Percentiles rank a stretch among this genome's conserved stretches.
These are phyloP conservation scores for Onychomys leucogaster DNA, from an alignment of 2,797 vertebrate genomes.

Conservation along the genomic window DNA sequence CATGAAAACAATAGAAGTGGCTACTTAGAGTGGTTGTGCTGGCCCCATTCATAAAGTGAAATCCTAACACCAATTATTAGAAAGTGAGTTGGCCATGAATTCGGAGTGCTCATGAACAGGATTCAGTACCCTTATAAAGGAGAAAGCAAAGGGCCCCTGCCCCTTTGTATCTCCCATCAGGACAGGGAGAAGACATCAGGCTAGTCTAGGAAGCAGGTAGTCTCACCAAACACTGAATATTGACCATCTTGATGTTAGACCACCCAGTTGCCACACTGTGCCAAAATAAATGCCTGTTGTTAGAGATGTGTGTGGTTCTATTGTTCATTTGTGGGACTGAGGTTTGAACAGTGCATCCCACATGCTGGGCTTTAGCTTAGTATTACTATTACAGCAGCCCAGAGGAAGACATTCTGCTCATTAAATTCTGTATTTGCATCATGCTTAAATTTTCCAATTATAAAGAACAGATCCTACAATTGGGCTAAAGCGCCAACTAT, in stretches of 20 bases:
- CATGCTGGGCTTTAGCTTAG: background rate
- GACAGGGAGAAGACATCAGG: background rate
- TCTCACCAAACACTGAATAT: background rate
- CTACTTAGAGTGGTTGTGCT: background rate
- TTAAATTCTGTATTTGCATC: constrained; percentile 44
- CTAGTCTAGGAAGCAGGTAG: background rate
- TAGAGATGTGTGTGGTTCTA: background rate
- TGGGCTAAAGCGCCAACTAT: constrained; percentile 50
- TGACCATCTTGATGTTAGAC: background rate
- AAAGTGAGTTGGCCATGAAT: background rate
- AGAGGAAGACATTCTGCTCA: background rate
- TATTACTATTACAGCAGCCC: background rate
- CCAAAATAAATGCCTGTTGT: background rate
- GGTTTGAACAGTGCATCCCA: background rate
- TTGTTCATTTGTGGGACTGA: background rate
- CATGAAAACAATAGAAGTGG: background rate
- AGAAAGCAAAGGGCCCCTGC: background rate
- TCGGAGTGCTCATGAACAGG: background rate
- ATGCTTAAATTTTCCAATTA: constrained; percentile 40
- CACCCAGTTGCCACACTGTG: background rate
- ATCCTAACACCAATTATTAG: background rate
- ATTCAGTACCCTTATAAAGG: background rate
- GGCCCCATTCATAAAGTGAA: background rate
- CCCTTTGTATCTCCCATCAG: background rate
- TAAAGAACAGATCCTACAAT: constrained; percentile 35